Base-by-base conservation (phyloP, 2,113 vertebrate genomes). In the Nyctereutes procyonoides region DNA sequence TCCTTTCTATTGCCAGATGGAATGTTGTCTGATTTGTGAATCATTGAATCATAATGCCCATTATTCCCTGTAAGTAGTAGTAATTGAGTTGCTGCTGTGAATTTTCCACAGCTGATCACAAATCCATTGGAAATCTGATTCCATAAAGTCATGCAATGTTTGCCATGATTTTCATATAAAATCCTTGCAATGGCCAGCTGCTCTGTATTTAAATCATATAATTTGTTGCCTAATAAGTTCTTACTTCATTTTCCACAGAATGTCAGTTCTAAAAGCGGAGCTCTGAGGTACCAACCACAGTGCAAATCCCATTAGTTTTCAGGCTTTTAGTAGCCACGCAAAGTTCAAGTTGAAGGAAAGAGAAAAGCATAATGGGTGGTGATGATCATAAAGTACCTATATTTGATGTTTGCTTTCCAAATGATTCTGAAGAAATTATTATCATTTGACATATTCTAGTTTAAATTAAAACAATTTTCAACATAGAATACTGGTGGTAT, bases 221-320 rank as follows among this genome's bases (percentile, higher is more conserved):
- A 94, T 96, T 96, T 98, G 2, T 32, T 97, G 97, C 7, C 77
- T 62, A 92, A 65, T 67, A 84, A 85, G 26, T n/a, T 77, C 97
- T 88, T 82, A 5, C 26, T 98, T 90, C 62, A 83, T 97, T 98
- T 98, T 97, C 38, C 79, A 69, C 30, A 6, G 82, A 24, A 24
- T 63, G 38, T 51, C 67, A 43, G 30, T 77, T 12, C 60, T 92
- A 24, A 97, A 97, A 93, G 17, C 69, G 1, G 19, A 74, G 56
- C 1, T 96, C 81, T 55, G 5, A 71, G 32, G 12, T 15, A 96
- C 90, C 5, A 38, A 53, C 10, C 0, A 19, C 43, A 73, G 35
- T n/a, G 3, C 10, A 88, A 89, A 87, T 74, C 60, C 20, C 53
- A 22, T 32, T 22, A 8, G 13, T 53, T 71, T 0, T 60, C 17